Conservation (phyloP, 2,113 vertebrate species). For the Stigmatopora argus region DNA sequence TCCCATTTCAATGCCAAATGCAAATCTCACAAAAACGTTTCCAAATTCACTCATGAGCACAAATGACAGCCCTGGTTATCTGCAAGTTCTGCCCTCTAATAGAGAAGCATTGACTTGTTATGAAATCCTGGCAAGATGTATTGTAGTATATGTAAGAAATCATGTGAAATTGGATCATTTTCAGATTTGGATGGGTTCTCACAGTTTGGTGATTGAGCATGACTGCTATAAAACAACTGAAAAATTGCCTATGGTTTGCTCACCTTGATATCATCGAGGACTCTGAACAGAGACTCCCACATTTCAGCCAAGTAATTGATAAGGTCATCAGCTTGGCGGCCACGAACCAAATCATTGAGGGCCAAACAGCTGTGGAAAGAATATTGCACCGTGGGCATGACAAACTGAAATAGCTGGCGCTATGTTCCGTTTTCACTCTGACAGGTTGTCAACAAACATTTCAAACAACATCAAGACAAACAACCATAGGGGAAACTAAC, state of each 20-base stretch:
- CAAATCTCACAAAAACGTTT: no score
- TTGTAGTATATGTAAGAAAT: neutral
- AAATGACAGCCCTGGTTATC: neutral
- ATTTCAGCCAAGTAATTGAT: slow-evolving; percentile 89
- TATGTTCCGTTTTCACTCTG: neutral
- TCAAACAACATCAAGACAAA: neutral
- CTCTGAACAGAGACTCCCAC: slow-evolving; percentile 95
- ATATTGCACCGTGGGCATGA: neutral
- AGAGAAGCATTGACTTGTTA: neutral
- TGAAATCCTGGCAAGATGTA: neutral
- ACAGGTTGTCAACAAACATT: neutral
- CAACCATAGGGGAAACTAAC: slow-evolving; percentile 48
- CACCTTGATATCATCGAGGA: slow-evolving; percentile 98
- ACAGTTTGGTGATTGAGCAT: neutral
- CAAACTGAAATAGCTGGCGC: neutral
- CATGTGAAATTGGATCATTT: neutral
- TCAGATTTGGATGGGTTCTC: neutral
- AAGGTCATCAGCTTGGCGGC: slow-evolving; percentile 86
- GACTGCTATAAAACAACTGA: neutral
- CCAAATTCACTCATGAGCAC: neutral
- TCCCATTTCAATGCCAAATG: no score
- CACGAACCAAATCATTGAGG: slow-evolving; percentile 88
- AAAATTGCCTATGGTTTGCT: slow-evolving; percentile 9
- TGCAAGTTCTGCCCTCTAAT: neutral
- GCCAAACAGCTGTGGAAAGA: slow-evolving; percentile 80